phyloP scores from a whole-genome alignment of 2,113 vertebrate species.

The Oreamnos americanus region DNA sequence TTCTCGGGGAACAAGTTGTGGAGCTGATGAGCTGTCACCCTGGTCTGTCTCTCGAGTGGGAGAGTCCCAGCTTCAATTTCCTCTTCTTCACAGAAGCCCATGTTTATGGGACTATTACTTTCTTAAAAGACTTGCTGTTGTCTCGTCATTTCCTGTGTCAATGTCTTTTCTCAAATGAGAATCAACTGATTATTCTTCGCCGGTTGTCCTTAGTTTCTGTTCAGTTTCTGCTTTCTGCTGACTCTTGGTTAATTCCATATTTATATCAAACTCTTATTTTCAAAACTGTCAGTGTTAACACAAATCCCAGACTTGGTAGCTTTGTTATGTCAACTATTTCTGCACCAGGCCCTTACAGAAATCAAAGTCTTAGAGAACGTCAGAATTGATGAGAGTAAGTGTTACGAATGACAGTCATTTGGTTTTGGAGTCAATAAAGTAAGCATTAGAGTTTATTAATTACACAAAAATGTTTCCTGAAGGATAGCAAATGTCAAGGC shows the following conservation, averaged over 20 bases:
- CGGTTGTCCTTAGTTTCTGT: not conserved
- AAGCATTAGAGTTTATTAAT: not conserved
- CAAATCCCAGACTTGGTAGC: not conserved
- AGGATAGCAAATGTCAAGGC: not conserved
- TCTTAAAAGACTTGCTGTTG: too few species aligned
- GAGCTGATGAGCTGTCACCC: fast-evolving
- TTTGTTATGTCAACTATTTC: not conserved
- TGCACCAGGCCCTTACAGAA: not conserved
- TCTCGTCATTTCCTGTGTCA: not conserved
- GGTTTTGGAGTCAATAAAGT: not conserved
- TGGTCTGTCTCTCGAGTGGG: not conserved
- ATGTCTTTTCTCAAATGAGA: not conserved
- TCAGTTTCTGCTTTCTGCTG: not conserved
- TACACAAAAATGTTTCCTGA: not conserved
- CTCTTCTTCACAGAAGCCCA: not conserved
- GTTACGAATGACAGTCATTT: not conserved
- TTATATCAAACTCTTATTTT: not conserved
- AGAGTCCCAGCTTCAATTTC: not conserved
- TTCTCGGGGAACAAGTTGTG: not conserved
- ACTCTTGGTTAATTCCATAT: not conserved
- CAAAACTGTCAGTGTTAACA: not conserved
- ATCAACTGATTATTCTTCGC: not conserved
- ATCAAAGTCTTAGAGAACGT: not conserved
- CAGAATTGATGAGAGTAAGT: not conserved
- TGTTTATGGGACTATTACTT: not conserved